Evolutionary conservation across 92 coral and sea anemone genomes (phyloP).

Genomic region (Diadumene lineata): DNA sequence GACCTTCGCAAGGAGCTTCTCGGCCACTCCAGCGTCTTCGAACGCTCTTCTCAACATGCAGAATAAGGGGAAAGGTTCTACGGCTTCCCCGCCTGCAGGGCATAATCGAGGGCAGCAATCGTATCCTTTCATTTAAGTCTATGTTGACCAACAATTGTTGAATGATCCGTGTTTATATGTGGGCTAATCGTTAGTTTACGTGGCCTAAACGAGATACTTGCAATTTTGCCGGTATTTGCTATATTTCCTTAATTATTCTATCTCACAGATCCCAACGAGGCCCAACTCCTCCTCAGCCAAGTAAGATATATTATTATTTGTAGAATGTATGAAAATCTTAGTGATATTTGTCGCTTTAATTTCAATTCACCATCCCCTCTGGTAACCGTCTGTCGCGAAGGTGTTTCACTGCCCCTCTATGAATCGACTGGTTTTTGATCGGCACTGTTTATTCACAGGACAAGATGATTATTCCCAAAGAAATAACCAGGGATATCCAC

Average conservation of each 20-base stretch:
- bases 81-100: constrained; percentile 74
- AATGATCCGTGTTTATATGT: constrained; percentile 13
- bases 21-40: constrained; percentile 80
- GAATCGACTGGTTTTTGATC: constrained; percentile 21
- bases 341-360: not conserved
- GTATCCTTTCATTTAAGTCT: constrained; percentile 64
- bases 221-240: constrained; percentile 58
- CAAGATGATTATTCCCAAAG: constrained; percentile 56
- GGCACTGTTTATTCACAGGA: constrained; percentile 32
- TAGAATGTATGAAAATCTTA: not conserved
- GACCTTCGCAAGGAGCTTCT: constrained; percentile 93
- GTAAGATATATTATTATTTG: constrained; percentile 56
- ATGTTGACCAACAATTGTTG: not conserved
- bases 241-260: constrained; percentile 59
- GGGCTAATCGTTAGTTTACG: constrained; percentile 37
- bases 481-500: constrained; percentile 42
- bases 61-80: constrained; percentile 91
- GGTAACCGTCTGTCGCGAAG: constrained; percentile 27
- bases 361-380: constrained; percentile 4
- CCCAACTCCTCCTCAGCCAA: constrained; percentile 71
- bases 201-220: constrained; percentile 51
- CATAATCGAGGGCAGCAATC: constrained; percentile 57
- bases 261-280: constrained; percentile 69
- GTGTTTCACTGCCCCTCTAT: constrained; percentile 20
- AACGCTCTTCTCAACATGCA: constrained; percentile 88